A percentile compares a stretch with the other conserved stretches of the same genome.
phyloP scores from a whole-genome alignment of 1,140 invertebrate species.

The Telenomus remus region DNA sequence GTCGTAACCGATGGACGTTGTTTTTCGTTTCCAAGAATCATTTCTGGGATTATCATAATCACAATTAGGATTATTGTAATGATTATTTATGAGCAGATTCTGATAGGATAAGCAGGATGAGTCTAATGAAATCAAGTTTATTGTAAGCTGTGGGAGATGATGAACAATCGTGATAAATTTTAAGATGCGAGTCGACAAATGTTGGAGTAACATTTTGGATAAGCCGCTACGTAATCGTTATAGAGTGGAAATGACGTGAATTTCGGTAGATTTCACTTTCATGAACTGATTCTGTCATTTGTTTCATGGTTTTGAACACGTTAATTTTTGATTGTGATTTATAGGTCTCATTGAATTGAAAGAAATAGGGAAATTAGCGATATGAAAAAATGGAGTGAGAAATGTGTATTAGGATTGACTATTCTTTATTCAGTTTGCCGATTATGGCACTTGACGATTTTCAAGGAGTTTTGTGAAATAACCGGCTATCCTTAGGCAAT shows the following conservation, averaged over 20 bases:
- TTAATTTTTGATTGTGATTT: too few relatives aligned
- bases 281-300: too few relatives aligned
- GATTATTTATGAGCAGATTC: not conserved
- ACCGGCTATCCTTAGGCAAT: constrained; percentile 40
- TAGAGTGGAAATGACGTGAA: too few relatives aligned
- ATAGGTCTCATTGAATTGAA: too few relatives aligned
- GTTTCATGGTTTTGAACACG: too few relatives aligned
- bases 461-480: constrained; percentile 37
- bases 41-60: too few relatives aligned
- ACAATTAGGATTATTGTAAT: not conserved
- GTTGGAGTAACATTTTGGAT: not conserved
- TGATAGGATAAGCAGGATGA: not conserved
- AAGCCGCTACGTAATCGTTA: too few relatives aligned
- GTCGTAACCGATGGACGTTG: too few relatives aligned
- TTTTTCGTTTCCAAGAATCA: too few relatives aligned
- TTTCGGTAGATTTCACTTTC: too few relatives aligned
- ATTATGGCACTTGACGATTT: constrained; percentile 13
- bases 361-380: too few relatives aligned
- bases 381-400: not conserved
- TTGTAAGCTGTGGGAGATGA: not conserved
- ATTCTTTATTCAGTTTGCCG: constrained; percentile 13
- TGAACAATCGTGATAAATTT: constrained; percentile 1
- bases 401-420: constrained; percentile 8
- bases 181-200: not conserved
- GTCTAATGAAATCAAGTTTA: not conserved